Base-by-base conservation (phyloP, 2,797 vertebrate species). In the Melanotaenia parkinsoni region DNA sequence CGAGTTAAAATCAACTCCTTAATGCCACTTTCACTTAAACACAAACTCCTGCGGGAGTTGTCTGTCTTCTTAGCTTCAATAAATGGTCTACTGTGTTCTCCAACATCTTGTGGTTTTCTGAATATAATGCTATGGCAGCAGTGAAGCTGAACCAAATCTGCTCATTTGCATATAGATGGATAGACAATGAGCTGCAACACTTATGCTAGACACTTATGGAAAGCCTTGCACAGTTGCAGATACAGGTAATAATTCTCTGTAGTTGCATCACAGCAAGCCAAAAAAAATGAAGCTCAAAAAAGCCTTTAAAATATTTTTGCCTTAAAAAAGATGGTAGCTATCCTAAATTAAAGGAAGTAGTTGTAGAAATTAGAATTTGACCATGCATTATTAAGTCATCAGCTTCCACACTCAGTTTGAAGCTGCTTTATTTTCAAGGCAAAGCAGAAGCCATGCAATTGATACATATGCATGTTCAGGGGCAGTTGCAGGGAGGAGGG, bases 401-500 rank as follows among this genome's bases (percentile, higher is more conserved):
- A 70, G 76, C 51, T 45, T 37, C 20, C 69, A 40, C 58, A 24
- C 67, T 76, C 61, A 50, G 75, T 72, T 77, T 74, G 74, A 63
- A 64, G 37, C 56, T 30, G 65, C 43, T 80, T 87, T 90, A 89
- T 91, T 86, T 87, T 77, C 32, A 64, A 74, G 78, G 65, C 67
- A 72, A 80, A 83, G 82, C 38, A 82, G 77, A 72, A 40, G 63
- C 56, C 38, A 2, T 45, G 82, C 83, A 85, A 77, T 88, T 61
- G 69, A 60, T 68, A 24, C 63, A 9, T 61, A 50, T 73, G 58
- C 67, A 45, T 68, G 69, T 53, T 74, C 33, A 71, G 33, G 56
- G 28, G 14, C 59, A 24, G 64, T 13, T 38, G 45, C 74, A 65
- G 53, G 76, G 81, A 74, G 80, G 86, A 37, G 72, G 61, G 32